phyloP scores from a whole-genome alignment of 2,888 invertebrate genomes.

The Campopleginae sp. region DNA sequence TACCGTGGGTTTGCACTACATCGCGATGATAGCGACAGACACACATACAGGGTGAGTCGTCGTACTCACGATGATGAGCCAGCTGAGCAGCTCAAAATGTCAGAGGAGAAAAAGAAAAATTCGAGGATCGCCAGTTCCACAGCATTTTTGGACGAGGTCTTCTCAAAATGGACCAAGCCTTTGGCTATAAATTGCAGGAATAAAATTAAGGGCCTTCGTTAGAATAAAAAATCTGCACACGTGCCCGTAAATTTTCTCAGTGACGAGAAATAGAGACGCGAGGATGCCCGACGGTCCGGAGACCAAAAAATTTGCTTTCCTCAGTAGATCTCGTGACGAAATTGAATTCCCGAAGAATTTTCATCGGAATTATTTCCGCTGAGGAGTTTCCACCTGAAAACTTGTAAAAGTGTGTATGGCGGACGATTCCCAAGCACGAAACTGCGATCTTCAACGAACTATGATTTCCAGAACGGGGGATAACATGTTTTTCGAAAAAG shows the following conservation, averaged over 20 bases:
- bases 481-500: no score
- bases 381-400: no score
- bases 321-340: no score
- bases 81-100: neutral
- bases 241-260: neutral
- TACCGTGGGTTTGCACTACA: conserved; percentile 28
- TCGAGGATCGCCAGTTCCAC: neutral
- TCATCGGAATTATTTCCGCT: no score
- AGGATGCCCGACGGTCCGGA: neutral
- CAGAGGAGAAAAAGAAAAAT: neutral
- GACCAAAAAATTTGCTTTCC: no score
- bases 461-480: no score
- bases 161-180: neutral
- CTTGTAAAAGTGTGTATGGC: no score
- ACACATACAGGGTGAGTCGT: neutral
- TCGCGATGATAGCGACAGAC: conserved; percentile 10
- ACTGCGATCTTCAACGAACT: no score
- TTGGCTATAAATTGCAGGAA: neutral
- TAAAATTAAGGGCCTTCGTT: neutral
- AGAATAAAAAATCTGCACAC: neutral
- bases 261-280: no score
- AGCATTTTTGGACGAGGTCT: neutral
- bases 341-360: no score
- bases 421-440: no score
- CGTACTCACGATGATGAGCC: neutral